A percentile compares a stretch with the other conserved stretches of the same genome.
These are phyloP conservation scores for Sander vitreus DNA, from an alignment of 2,113 vertebrate species.

Conservation along the genomic window DNA sequence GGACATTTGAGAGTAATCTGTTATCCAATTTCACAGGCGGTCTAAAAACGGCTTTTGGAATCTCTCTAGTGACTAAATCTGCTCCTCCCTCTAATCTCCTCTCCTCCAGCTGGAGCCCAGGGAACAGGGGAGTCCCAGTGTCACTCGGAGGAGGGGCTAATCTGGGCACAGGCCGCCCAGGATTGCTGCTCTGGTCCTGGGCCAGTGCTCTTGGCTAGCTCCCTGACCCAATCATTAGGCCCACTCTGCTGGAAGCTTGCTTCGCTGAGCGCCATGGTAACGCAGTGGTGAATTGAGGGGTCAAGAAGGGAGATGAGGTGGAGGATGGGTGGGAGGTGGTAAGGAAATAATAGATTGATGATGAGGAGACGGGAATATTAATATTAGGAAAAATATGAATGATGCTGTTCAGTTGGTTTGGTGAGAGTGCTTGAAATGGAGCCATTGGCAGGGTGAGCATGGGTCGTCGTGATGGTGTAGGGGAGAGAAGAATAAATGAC, in stretches of 20 bases:
- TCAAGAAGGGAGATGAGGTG: conserved; percentile 33
- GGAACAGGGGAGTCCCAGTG: conserved; percentile 59
- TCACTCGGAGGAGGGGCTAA: conserved; percentile 71
- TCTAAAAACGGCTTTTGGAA: conserved; percentile 73
- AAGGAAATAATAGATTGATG: conserved; percentile 28
- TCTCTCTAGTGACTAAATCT: conserved; percentile 76
- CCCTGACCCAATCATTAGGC: conserved; percentile 50
- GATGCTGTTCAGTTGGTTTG: not conserved
- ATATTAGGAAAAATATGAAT: conserved; percentile 6
- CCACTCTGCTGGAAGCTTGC: conserved; percentile 43
- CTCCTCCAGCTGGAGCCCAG: conserved; percentile 74
- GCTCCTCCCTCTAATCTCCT: conserved; percentile 75
- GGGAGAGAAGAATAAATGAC: not conserved
- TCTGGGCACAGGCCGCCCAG: conserved; percentile 68
- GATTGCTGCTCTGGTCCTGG: conserved; percentile 69
- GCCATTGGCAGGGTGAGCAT: conserved; percentile 3
- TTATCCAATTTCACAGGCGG: conserved; percentile 81
- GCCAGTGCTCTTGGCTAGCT: conserved; percentile 71
- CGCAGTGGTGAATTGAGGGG: conserved; percentile 33
- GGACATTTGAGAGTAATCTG: conserved; percentile 78
- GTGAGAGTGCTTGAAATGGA: conserved; percentile 8
- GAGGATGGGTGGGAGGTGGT: conserved; percentile 9
- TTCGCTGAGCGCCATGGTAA: conserved; percentile 32
- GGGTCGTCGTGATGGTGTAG: not conserved
- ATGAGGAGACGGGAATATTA: conserved; percentile 24